Evolutionary conservation across 2,797 vertebrate genomes (phyloP).

Genomic region (Sebastes hubbsi): DNA sequence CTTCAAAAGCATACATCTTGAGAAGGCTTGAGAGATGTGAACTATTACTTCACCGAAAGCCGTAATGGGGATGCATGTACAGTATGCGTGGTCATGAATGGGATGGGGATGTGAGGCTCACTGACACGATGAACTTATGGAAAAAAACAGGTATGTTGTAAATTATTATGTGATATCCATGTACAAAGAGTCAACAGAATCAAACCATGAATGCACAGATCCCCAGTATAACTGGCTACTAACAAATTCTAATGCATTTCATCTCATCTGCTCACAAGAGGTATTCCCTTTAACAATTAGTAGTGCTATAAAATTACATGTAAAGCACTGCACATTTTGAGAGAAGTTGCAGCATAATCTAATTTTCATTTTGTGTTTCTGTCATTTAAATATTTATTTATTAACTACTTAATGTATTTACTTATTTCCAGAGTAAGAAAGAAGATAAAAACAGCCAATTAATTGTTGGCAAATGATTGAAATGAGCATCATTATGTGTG

Average conservation of each 20-base stretch:
- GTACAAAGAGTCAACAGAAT: not conserved
- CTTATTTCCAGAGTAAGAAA: not conserved
- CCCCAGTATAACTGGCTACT: not conserved
- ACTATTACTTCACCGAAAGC: conserved; percentile 79
- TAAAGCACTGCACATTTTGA: conserved; percentile 5
- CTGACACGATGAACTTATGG: not conserved
- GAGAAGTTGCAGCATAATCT: not conserved
- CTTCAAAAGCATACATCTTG: conserved; percentile 65
- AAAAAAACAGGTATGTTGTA: not conserved
- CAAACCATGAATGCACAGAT: conserved; percentile 16
- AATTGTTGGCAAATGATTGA: conserved; percentile 23
- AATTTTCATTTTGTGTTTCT: not conserved
- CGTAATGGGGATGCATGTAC: conserved; percentile 29
- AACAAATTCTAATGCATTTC: not conserved
- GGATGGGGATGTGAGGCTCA: conserved; percentile 27
- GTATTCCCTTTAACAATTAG: conserved; percentile 38
- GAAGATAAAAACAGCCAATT: not conserved
- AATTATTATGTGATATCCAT: not conserved
- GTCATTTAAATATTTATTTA: not conserved
- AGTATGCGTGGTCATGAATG: conserved; percentile 25
- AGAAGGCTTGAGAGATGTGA: conserved; percentile 73
- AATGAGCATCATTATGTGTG: not conserved
- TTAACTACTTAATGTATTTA: not conserved
- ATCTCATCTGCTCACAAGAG: conserved; percentile 9
- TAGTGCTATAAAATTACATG: not conserved